These are phyloP conservation scores for Napeogenes sylphis DNA, from an alignment of 2,888 invertebrate species.

Conservation along the genomic window DNA sequence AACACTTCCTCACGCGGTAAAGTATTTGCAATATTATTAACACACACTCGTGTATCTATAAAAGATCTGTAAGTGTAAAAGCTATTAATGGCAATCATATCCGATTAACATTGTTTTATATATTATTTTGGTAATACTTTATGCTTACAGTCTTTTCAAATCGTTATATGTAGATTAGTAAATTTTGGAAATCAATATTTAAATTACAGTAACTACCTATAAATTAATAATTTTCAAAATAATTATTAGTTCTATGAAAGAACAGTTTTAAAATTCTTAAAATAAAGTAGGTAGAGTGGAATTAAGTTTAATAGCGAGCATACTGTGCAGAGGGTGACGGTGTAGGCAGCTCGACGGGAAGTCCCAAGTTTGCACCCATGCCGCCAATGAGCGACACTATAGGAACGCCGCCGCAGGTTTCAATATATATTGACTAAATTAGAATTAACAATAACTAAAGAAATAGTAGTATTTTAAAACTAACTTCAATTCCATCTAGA, in stretches of 20 bases:
- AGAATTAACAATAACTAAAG: not conserved
- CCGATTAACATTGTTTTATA: too few relatives aligned
- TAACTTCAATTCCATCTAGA: constrained; percentile 6
- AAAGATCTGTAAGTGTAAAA: not conserved
- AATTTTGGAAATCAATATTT: too few relatives aligned
- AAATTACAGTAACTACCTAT: not conserved
- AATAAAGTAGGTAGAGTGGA: not conserved
- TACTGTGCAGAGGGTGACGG: constrained; percentile 60
- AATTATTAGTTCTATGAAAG: too few relatives aligned
- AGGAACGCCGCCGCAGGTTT: constrained; percentile 36
- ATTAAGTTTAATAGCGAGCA: not conserved
- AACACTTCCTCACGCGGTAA: constrained; percentile 23
- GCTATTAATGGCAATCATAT: not conserved
- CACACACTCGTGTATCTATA: constrained; percentile 10
- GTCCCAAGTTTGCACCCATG: constrained; percentile 63
- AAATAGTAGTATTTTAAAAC: constrained; percentile 4
- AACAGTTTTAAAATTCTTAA: not conserved
- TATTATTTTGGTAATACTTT: too few relatives aligned
- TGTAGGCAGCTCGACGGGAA: constrained; percentile 56
- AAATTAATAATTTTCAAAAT: not conserved
- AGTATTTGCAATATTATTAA: constrained; percentile 20
- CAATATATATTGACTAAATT: constrained; percentile 7
- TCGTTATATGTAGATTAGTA: too few relatives aligned
- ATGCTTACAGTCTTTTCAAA: too few relatives aligned
- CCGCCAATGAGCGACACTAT: constrained; percentile 58